Conservation (phyloP, 1,140 invertebrate genomes). For the Pseudobourletiella spinata region DNA sequence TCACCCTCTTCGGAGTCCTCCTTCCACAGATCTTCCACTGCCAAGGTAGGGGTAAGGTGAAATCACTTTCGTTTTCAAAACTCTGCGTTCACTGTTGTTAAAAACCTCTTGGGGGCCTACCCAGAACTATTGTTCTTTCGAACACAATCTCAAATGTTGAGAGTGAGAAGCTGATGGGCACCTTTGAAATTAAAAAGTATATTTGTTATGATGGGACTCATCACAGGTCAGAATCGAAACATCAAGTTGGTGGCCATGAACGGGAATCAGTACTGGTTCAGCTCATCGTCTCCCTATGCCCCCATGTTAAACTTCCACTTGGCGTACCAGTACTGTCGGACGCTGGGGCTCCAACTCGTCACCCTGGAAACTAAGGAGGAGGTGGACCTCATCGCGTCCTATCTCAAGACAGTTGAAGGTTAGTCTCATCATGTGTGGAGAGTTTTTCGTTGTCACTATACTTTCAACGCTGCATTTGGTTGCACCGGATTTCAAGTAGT, state of each 20-base stretch:
- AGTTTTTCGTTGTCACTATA: too few relatives aligned
- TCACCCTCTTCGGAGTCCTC: neutral
- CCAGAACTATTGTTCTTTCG: too few relatives aligned
- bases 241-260: constrained; percentile 47
- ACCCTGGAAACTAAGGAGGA: constrained; percentile 79
- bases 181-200: too few relatives aligned
- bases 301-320: constrained; percentile 73
- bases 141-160: too few relatives aligned
- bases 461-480: too few relatives aligned
- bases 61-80: too few relatives aligned
- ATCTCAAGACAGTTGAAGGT: constrained; percentile 63
- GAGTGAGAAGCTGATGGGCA: too few relatives aligned
- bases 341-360: constrained; percentile 68
- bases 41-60: constrained; percentile 3
- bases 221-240: constrained; percentile 28
- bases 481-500: too few relatives aligned
- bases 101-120: too few relatives aligned
- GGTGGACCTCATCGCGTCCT: constrained; percentile 68
- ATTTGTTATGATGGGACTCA: too few relatives aligned
- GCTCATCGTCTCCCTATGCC: constrained; percentile 76
- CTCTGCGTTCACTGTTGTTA: too few relatives aligned
- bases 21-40: neutral
- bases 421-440: constrained; percentile 32
- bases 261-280: constrained; percentile 78
- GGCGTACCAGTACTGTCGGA: constrained; percentile 78